Evolutionary conservation across 2,113 vertebrate genomes (phyloP).

Genomic region (Anoplopoma fimbria): DNA sequence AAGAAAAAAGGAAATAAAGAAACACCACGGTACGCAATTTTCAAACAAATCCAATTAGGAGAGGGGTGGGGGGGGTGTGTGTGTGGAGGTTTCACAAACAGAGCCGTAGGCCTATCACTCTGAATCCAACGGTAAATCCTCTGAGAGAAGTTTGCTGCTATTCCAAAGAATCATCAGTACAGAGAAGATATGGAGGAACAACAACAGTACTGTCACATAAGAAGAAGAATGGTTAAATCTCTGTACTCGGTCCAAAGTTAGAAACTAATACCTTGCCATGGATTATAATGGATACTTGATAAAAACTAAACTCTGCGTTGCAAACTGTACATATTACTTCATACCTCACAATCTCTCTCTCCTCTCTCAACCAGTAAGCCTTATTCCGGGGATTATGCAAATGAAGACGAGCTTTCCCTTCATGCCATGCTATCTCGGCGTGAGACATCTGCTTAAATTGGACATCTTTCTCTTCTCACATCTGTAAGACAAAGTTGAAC

Average conservation of each 20-base stretch:
- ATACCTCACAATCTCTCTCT: constrained; percentile 58
- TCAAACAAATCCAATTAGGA: constrained; percentile 73
- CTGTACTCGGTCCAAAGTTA: constrained; percentile 52
- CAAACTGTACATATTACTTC: constrained; percentile 77
- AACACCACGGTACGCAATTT: constrained; percentile 81
- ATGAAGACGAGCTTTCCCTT: constrained; percentile 60
- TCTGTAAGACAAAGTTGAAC: constrained; percentile 68
- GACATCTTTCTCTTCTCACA: constrained; percentile 70
- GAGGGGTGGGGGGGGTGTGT: constrained; percentile 25
- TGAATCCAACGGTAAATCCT: constrained; percentile 69
- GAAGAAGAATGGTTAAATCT: constrained; percentile 68
- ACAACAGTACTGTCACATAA: constrained; percentile 77
- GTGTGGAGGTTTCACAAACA: constrained; percentile 75
- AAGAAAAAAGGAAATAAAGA: background rate
- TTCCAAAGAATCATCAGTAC: constrained; percentile 60
- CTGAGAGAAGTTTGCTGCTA: constrained; percentile 77
- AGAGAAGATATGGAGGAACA: constrained; percentile 77
- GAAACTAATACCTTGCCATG: constrained; percentile 65
- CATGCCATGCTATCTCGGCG: constrained; percentile 55
- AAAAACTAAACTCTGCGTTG: constrained; percentile 77
- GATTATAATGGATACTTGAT: constrained; percentile 70
- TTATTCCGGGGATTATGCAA: constrained; percentile 75
- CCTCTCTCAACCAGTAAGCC: constrained; percentile 64
- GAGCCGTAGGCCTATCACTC: constrained; percentile 61
- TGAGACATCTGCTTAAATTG: constrained; percentile 65